phyloP scores from a whole-genome alignment of 2,888 invertebrate species.

The Drosophila mulleri region DNA sequence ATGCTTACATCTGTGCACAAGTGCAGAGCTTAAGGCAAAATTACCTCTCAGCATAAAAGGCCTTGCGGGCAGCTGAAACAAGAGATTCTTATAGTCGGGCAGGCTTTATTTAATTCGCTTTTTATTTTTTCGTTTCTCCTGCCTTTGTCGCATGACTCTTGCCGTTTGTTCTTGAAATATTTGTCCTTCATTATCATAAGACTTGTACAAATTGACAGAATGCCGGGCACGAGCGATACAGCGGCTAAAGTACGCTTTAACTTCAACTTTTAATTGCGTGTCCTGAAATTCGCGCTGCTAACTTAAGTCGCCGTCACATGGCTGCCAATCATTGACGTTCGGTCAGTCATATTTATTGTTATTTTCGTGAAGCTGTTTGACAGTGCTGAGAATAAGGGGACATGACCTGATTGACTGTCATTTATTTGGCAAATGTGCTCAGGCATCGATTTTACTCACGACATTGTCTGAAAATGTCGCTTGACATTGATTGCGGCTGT shows the following conservation, averaged over 20 bases:
- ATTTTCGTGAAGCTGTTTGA: conserved; percentile 25
- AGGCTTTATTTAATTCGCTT: neutral
- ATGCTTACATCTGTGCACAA: conserved; percentile 2
- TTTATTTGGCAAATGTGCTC: conserved; percentile 55
- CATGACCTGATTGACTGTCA: conserved; percentile 62
- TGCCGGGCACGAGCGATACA: conserved; percentile 14
- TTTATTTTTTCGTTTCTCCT: neutral
- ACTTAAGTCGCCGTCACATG: conserved; percentile 3
- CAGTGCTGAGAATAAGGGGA: conserved; percentile 25
- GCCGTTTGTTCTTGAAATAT: conserved; percentile 58
- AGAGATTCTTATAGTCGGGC: neutral
- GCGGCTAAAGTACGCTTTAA: conserved; percentile 33
- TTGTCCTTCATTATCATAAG: conserved; percentile 68
- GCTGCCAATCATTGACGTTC: conserved; percentile 31
- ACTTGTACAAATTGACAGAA: conserved; percentile 58
- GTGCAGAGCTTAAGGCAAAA: neutral
- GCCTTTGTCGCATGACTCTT: conserved; percentile 38
- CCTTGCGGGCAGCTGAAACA: neutral
- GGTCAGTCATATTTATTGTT: conserved; percentile 56
- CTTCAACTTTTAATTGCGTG: conserved; percentile 61
- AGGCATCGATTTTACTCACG: conserved; percentile 60
- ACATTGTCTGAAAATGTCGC: conserved; percentile 64
- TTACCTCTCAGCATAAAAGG: neutral
- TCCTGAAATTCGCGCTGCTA: conserved; percentile 20
- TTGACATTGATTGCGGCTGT: conserved; percentile 63